Evolutionary conservation across 2,888 invertebrate genomes (phyloP), one percentile per base, ranked within the genome.

Genomic region (Cephus spinipes): DNA sequence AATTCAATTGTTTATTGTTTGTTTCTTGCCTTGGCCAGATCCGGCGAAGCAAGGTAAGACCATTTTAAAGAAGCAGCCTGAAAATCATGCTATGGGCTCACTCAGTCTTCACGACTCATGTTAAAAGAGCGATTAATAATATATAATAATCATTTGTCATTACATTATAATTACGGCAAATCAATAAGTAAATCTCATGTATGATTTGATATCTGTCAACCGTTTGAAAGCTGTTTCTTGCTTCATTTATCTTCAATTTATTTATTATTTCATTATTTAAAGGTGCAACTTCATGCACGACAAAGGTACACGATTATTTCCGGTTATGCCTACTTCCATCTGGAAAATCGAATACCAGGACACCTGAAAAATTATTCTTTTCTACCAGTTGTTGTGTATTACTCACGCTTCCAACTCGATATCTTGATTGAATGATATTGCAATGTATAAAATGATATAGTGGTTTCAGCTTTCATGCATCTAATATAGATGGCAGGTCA

Each of bases 1-100:
- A 89, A 89, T 87, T 34, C 77, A 79, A 79, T 76, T 86, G 77
- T 83, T 87, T 83, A 84, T 87, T 85, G 79, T 85, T 87, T 84
- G 83, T 86, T 82, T 87, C 85, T 89, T 89, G 88, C 87, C 85
- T 86, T 81, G 88, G 86, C 85, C 87, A 90, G 90, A 88, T 71
- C 86, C 88, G 84, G 85, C 86, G 84, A 89, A 88, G 85, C 88
- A 89, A 90, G 90, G 90, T 90, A 90, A 90, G 90, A 86, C 40
- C 76, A 75, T 77, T 76, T 69, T 74, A 71, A 74, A 78, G 81
- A 77, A 75, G 78, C 75, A 73, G 73, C 79, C 73, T 78, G 76
- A 75, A 79, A 80, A 77, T 83, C 81, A 83, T 82, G 79, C 80
- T 85, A 40, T 78, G 79, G 77, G 80, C 40, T 76, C 81, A 76